Evolutionary conservation across 1,140 invertebrate genomes (phyloP).

Genomic region (Drosophila nebulosa): DNA sequence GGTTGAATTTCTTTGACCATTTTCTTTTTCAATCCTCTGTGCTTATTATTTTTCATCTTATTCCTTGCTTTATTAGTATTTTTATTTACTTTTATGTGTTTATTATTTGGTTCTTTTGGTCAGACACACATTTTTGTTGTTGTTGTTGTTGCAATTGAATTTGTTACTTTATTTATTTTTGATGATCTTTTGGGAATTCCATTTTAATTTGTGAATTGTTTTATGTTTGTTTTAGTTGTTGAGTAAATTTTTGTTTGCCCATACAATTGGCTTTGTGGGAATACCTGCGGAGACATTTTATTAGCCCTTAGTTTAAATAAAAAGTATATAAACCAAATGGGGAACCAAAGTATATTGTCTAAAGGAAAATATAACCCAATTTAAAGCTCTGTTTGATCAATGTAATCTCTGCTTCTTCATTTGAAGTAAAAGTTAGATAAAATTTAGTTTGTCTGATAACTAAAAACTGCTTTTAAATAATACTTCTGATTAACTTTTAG

Average conservation of each 20-base stretch:
- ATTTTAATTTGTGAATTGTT: neutral
- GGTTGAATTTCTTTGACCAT: constrained; percentile 14
- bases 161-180: neutral
- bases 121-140: constrained; percentile 1
- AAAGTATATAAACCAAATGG: too few species aligned
- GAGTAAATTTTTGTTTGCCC: neutral
- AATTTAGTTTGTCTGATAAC: too few species aligned
- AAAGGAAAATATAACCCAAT: too few species aligned
- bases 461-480: too few species aligned
- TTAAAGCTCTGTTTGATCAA: too few species aligned
- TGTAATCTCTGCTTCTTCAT: too few species aligned
- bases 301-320: neutral
- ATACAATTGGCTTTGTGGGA: neutral
- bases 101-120: constrained; percentile 40
- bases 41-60: neutral
- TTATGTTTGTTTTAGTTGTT: neutral
- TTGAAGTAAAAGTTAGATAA: too few species aligned
- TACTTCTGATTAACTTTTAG: too few species aligned
- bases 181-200: neutral
- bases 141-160: constrained; percentile 3
- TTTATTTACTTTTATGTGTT: constrained; percentile 54
- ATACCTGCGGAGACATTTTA: neutral
- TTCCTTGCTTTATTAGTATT: constrained; percentile 42
- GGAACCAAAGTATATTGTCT: too few species aligned
- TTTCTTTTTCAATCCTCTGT: constrained; percentile 13